phyloP scores from a whole-genome alignment of 2,888 invertebrate genomes.

The Andrena camellia region DNA sequence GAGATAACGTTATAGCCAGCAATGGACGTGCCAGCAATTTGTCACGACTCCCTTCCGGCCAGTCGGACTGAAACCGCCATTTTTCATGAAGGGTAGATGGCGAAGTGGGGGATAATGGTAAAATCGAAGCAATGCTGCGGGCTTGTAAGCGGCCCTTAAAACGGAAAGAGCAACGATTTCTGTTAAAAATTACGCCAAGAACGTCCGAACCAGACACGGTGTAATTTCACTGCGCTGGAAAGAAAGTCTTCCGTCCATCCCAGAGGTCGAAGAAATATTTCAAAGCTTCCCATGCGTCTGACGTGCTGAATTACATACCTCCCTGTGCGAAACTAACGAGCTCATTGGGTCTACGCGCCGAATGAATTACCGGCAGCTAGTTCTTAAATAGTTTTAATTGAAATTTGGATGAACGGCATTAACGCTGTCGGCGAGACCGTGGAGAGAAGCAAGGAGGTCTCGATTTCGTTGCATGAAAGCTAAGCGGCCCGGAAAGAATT shows the following conservation, averaged over 20 bases:
- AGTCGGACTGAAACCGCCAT: slow-evolving; percentile 58
- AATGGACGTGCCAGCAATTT: slow-evolving; percentile 65
- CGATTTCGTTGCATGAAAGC: not conserved
- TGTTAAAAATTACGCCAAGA: not conserved
- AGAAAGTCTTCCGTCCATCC: not conserved
- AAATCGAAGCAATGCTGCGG: slow-evolving; percentile 55
- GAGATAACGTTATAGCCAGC: slow-evolving; percentile 65
- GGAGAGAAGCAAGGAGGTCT: no score
- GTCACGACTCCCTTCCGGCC: slow-evolving; percentile 62
- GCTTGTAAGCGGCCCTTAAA: not conserved
- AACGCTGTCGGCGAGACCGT: not conserved
- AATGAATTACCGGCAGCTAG: not conserved
- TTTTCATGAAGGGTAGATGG: slow-evolving; percentile 41
- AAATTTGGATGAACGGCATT: not conserved
- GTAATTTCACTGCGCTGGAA: not conserved
- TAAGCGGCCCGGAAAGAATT: slow-evolving; percentile 6
- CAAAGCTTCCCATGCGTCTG: not conserved
- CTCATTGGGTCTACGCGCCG: not conserved
- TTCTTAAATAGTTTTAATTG: slow-evolving; percentile 19
- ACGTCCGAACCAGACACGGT: not conserved
- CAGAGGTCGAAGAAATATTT: not conserved
- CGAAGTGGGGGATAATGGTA: slow-evolving; percentile 50
- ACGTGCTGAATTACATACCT: not conserved
- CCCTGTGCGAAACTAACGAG: no score
- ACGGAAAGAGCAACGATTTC: not conserved